phyloP scores from a whole-genome alignment of 2,888 invertebrate species.

The Luperina testacea region DNA sequence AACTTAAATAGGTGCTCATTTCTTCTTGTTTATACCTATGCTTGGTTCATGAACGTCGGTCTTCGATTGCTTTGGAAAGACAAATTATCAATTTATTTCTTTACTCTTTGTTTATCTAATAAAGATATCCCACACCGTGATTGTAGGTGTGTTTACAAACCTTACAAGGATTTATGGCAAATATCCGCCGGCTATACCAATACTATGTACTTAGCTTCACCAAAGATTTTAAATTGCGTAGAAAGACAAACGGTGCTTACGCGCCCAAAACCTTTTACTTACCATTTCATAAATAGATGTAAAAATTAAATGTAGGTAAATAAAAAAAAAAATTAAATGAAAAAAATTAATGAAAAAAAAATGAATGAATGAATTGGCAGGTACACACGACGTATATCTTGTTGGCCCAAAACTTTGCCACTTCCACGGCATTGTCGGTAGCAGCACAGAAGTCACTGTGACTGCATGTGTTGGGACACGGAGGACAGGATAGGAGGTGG shows the following conservation, averaged over 20 bases:
- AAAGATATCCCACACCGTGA: background rate
- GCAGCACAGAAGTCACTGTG: no score
- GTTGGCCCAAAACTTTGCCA: no score
- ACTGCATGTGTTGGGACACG: no score
- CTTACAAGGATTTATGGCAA: background rate
- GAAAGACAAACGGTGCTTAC: background rate
- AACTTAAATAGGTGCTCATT: background rate
- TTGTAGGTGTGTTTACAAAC: conserved; percentile 1
- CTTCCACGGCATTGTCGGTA: no score
- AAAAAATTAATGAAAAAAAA: no score
- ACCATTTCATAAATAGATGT: background rate
- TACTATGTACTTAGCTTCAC: background rate
- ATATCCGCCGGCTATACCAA: background rate
- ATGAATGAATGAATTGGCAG: background rate
- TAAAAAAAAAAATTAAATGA: no score
- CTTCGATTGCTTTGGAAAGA: background rate
- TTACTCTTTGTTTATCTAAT: background rate
- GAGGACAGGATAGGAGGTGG: no score
- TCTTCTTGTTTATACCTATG: background rate
- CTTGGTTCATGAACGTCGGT: background rate
- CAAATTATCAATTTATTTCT: background rate
- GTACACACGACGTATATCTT: no score
- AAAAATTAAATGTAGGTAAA: background rate
- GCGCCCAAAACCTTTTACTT: background rate
- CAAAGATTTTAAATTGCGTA: background rate